Base-by-base conservation (phyloP, 2,888 invertebrate genomes). In the Apamea crenata region DNA sequence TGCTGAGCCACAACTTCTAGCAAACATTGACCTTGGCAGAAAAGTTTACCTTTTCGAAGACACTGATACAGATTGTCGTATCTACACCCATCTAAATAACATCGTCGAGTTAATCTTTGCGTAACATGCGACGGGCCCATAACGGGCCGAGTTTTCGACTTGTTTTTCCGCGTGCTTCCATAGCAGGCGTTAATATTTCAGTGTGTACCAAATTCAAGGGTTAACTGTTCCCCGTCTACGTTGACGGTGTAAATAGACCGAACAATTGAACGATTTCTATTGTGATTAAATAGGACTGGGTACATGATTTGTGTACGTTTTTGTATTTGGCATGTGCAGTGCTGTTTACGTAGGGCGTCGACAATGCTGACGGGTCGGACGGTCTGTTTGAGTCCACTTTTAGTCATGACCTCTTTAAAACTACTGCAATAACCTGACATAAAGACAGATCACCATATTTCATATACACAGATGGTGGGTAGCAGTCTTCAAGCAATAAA, bases 131-230 rank as follows among this genome's bases (percentile, higher is more conserved):
- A 96, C 96, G 94, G 95, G 95, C 95, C 96, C 95, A 95, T 95
- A 96, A 94, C 96, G 93, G 95, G 91, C 92, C 94, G 95, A 95
- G 95, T 96, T 96, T 96, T 96, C 94, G 95, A 95, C 96, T 96
- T 96, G 96, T 96, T 96, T 96, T 96, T 96, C 96, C 95, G 95
- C 95, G 94, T 94, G 94, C 94, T 94, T 94, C 96, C 94, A 96
- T 95, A 95, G 94, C 93, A 91, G 91, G 94, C 95, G 95, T 97
- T 96, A 97, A 97, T 97, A 97, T 96, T 97, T 96, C 95, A 97
- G 94, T 92, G 91, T 93, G 95, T 94, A 94, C 94, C 93, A 92
- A 95, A 95, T 96, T 95, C 96, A 95, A 96, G 96, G 96, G 96
- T 96, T 96, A 96, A 96, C 94, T 95, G 94, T 90, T 92, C 91